These are phyloP conservation scores for Okamejei kenojei DNA, from an alignment of 2,797 vertebrate species.

Conservation along the genomic window DNA sequence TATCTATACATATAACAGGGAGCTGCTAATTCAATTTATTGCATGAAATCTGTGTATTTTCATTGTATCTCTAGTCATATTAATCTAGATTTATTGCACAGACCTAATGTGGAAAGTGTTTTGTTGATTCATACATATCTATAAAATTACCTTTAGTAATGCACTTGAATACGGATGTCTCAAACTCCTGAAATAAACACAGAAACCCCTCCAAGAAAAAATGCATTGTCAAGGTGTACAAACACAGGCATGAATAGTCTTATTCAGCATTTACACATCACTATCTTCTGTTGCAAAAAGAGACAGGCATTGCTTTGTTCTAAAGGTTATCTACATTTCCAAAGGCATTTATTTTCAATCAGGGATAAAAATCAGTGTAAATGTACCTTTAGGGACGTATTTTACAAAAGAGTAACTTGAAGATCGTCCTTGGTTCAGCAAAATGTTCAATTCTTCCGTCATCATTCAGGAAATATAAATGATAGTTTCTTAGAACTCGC, in stretches of 20 bases:
- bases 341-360: neutral
- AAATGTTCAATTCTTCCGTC: neutral
- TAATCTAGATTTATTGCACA: too few species aligned
- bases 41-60: too few species aligned
- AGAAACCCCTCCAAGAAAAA: neutral
- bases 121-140: neutral
- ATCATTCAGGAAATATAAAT: neutral
- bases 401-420: neutral
- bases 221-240: neutral
- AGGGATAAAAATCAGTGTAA: neutral
- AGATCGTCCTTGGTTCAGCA: neutral
- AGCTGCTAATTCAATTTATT: too few species aligned
- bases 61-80: too few species aligned
- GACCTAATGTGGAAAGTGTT: too few species aligned
- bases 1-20: too few species aligned
- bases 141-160: neutral
- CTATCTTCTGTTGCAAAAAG: neutral
- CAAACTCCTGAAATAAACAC: neutral
- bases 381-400: neutral
- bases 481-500: neutral
- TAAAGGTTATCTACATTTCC: neutral
- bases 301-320: neutral
- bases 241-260: neutral
- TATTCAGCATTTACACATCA: neutral
- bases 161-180: neutral